Percentiles rank a stretch among this genome's conserved stretches.
Evolutionary conservation across 2,797 vertebrate species (phyloP).

Genomic region (Vireo griseus): DNA sequence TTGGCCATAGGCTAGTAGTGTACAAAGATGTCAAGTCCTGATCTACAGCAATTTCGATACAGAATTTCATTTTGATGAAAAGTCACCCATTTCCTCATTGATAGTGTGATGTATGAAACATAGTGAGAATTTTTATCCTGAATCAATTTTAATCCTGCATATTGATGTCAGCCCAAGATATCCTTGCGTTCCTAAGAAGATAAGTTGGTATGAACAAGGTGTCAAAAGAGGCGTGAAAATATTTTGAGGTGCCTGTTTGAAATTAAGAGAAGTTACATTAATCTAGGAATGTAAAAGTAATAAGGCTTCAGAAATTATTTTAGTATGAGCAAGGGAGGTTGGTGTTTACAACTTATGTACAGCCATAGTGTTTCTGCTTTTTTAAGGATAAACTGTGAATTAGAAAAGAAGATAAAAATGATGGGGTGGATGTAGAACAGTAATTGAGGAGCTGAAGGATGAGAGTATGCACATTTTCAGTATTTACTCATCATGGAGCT

Average conservation of each 20-base stretch:
- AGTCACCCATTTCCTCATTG: background rate
- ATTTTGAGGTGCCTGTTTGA: background rate
- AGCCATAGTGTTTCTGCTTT: background rate
- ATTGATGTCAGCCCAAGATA: background rate
- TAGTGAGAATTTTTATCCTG: background rate
- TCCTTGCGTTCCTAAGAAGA: background rate
- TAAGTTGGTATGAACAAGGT: background rate
- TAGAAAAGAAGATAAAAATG: background rate
- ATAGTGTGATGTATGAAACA: background rate
- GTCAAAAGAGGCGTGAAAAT: slow-evolving; percentile 16
- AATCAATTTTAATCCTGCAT: background rate
- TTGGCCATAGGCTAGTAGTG: background rate
- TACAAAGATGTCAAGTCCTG: background rate
- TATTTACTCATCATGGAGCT: background rate
- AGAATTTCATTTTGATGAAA: background rate
- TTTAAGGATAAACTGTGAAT: background rate
- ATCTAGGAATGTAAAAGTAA: background rate
- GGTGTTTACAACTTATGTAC: background rate
- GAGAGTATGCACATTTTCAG: background rate
- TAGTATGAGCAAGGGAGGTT: background rate
- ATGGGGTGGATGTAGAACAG: background rate
- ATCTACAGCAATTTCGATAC: background rate
- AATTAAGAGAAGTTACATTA: background rate
- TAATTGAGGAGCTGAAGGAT: background rate
- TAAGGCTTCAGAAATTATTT: background rate